Evolutionary conservation across 2,113 vertebrate genomes (phyloP).

Genomic region (Pleuronectes platessa): DNA sequence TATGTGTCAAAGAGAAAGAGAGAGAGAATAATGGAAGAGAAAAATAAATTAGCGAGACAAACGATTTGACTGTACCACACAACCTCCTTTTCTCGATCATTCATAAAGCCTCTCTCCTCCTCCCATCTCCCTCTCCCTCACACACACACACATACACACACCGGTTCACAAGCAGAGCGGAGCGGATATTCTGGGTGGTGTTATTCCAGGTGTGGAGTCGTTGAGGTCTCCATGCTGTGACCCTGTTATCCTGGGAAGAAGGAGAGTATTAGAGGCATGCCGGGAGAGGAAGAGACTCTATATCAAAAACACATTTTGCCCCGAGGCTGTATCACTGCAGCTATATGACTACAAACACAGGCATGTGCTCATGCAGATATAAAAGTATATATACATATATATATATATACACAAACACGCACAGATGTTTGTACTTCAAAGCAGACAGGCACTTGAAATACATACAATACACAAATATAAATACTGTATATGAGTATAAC

Average conservation of each 20-base stretch:
- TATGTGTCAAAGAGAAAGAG: constrained; percentile 64
- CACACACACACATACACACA: constrained; percentile 34
- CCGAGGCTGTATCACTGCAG: constrained; percentile 72
- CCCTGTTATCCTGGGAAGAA: constrained; percentile 81
- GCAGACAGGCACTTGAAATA: too few species aligned
- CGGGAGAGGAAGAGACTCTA: constrained; percentile 78
- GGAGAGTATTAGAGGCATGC: constrained; percentile 77
- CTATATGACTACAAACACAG: constrained; percentile 38
- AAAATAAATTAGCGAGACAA: constrained; percentile 54
- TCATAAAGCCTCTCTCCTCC: constrained; percentile 65
- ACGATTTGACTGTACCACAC: constrained; percentile 60
- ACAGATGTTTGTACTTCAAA: not conserved
- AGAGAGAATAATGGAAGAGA: constrained; percentile 14
- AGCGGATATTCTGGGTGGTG: constrained; percentile 81
- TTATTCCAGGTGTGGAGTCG: constrained; percentile 83
- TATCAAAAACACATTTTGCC: constrained; percentile 81
- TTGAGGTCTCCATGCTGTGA: constrained; percentile 81
- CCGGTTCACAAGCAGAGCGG: constrained; percentile 49
- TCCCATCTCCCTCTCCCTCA: constrained; percentile 4
- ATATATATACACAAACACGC: not conserved
- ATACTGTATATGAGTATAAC: too few species aligned
- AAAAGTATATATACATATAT: not conserved
- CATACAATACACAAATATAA: too few species aligned
- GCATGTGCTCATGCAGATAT: constrained; percentile 14
- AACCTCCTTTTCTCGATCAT: constrained; percentile 61